A percentile compares a stretch with the other conserved stretches of the same genome.
These are phyloP conservation scores for Pasiphila rectangulata DNA, from an alignment of 2,888 invertebrate genomes.

Conservation along the genomic window DNA sequence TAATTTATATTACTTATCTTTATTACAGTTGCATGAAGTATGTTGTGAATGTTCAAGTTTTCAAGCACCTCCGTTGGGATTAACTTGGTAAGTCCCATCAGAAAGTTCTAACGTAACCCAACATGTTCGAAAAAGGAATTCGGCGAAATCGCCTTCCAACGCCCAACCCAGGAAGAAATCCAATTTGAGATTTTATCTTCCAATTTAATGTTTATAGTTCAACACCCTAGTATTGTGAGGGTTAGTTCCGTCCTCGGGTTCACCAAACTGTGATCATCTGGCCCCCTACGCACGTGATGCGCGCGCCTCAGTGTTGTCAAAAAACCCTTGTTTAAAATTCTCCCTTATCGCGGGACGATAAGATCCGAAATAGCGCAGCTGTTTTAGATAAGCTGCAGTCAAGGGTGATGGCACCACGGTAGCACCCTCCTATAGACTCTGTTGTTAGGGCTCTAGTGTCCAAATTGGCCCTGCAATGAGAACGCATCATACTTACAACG, in stretches of 20 bases:
- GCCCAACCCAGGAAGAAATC: not conserved
- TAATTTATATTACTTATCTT: slow-evolving; percentile 9
- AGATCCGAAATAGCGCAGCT: slow-evolving; percentile 34
- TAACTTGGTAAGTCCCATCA: slow-evolving; percentile 12
- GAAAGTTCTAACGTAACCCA: not conserved
- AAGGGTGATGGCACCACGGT: slow-evolving; percentile 46
- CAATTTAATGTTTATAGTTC: slow-evolving; percentile 32
- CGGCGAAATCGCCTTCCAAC: not conserved
- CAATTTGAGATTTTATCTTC: slow-evolving; percentile 12
- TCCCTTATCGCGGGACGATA: slow-evolving; percentile 22
- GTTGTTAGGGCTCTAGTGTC: slow-evolving; percentile 55
- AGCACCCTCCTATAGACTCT: slow-evolving; percentile 48
- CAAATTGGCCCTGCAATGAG: slow-evolving; percentile 54
- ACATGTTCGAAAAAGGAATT: too few species aligned
- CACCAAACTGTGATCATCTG: slow-evolving; percentile 71
- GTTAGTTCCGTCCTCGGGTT: slow-evolving; percentile 49
- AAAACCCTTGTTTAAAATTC: slow-evolving; percentile 7
- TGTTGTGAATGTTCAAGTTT: slow-evolving; percentile 14
- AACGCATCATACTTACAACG: slow-evolving; percentile 53
- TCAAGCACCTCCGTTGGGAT: slow-evolving; percentile 16
- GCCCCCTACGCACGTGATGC: slow-evolving; percentile 66
- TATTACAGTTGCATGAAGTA: slow-evolving; percentile 20
- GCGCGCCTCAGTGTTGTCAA: slow-evolving; percentile 54
- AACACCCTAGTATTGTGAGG: slow-evolving; percentile 41
- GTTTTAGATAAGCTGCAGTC: slow-evolving; percentile 48